A percentile compares a stretch with the other conserved stretches of the same genome.
phyloP scores from a whole-genome alignment of 2,797 vertebrate species.

The Gambusia yucatana region DNA sequence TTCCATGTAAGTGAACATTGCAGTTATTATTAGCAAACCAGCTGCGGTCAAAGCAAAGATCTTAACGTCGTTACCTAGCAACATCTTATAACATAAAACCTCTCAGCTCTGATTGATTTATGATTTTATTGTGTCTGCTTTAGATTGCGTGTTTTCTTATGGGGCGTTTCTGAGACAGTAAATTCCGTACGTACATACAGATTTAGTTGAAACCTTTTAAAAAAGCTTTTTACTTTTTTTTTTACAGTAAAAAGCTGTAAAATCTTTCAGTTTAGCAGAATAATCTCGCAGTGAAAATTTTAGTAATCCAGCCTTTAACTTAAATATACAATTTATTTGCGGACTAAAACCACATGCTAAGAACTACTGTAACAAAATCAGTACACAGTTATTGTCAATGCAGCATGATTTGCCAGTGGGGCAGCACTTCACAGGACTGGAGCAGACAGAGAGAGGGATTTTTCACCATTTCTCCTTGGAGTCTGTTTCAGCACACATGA shows the following conservation, averaged over 20 bases:
- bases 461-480: not conserved
- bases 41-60: slow-evolving; percentile 22
- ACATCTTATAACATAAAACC: not conserved
- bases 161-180: not conserved
- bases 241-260: too few relatives aligned
- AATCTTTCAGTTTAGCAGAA: not conserved
- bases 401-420: not conserved
- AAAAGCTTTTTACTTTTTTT: not conserved
- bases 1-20: not conserved
- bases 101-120: not conserved
- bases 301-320: not conserved
- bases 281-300: not conserved
- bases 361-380: not conserved
- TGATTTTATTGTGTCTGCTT: not conserved
- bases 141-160: not conserved
- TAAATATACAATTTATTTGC: not conserved
- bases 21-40: slow-evolving; percentile 1
- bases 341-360: not conserved
- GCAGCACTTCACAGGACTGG: not conserved
- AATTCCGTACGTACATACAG: too few relatives aligned
- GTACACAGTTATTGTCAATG: not conserved
- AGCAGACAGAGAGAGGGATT: not conserved
- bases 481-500: not conserved
- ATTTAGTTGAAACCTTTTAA: not conserved
- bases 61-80: slow-evolving; percentile 6